These are phyloP conservation scores for Phania funesta DNA, from an alignment of 2,888 invertebrate species.

Conservation along the genomic window DNA sequence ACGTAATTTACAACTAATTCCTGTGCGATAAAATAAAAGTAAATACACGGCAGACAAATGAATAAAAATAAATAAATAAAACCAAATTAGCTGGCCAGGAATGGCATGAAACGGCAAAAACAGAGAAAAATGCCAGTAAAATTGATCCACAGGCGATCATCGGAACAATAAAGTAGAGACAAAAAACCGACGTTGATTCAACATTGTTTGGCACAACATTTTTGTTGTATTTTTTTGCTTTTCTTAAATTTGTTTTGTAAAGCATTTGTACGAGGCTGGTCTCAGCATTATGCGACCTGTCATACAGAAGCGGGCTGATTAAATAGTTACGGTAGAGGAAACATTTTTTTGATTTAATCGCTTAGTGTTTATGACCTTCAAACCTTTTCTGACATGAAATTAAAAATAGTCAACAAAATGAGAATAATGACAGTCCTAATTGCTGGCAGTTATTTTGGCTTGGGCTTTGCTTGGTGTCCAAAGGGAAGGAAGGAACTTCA, in stretches of 20 bases:
- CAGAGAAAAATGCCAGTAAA: slow-evolving; percentile 43
- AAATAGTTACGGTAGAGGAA: too few species aligned
- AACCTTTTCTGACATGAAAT: too few species aligned
- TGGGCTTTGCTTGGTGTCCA: too few species aligned
- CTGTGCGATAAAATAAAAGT: slow-evolving; percentile 58
- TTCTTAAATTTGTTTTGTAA: slow-evolving; percentile 1
- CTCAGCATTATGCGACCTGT: too few species aligned
- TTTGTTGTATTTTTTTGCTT: neutral
- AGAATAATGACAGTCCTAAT: too few species aligned
- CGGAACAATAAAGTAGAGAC: slow-evolving; percentile 7
- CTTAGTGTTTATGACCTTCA: too few species aligned
- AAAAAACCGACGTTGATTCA: slow-evolving; percentile 5
- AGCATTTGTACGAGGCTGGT: slow-evolving; percentile 16
- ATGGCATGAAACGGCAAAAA: slow-evolving; percentile 13
- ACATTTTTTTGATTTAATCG: too few species aligned
- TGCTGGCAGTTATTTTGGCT: too few species aligned
- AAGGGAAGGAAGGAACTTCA: too few species aligned
- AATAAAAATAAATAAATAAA: slow-evolving; percentile 29
- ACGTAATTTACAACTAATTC: slow-evolving; percentile 69
- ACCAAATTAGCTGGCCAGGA: slow-evolving; percentile 42
- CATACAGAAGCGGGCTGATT: too few species aligned
- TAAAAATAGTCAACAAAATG: too few species aligned
- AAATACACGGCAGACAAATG: neutral
- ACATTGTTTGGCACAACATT: slow-evolving; percentile 28
- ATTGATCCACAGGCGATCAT: slow-evolving; percentile 59